phyloP scores from a whole-genome alignment of 2,888 invertebrate species.

The Coecobrya sp. region DNA sequence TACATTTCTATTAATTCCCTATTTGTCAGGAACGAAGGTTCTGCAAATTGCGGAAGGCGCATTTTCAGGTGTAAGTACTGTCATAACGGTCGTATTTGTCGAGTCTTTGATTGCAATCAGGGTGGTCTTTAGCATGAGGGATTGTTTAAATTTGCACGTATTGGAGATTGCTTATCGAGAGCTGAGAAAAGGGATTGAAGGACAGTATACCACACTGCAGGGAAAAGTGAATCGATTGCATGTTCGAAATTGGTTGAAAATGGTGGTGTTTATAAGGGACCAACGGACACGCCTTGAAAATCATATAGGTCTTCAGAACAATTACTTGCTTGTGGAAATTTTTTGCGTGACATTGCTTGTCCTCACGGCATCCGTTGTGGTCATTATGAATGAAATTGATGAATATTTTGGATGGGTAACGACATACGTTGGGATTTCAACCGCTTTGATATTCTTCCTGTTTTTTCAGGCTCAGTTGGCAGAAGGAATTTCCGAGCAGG shows the following conservation, averaged over 20 bases:
- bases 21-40: neutral
- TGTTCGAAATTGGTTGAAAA: slow-evolving; percentile 58
- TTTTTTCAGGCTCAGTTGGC: slow-evolving; percentile 64
- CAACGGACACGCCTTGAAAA: slow-evolving; percentile 29
- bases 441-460: slow-evolving; percentile 2
- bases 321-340: slow-evolving; percentile 54
- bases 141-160: slow-evolving; percentile 26
- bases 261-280: slow-evolving; percentile 48
- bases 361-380: slow-evolving; percentile 52
- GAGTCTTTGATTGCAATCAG: slow-evolving; percentile 23
- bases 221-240: slow-evolving; percentile 12
- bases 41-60: neutral
- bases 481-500: slow-evolving; percentile 54
- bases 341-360: slow-evolving; percentile 57
- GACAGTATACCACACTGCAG: slow-evolving; percentile 39
- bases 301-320: slow-evolving; percentile 29
- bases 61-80: neutral
- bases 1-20: neutral
- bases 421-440: neutral
- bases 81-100: neutral
- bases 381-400: slow-evolving; percentile 20
- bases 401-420: slow-evolving; percentile 26
- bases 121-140: slow-evolving; percentile 19
- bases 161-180: slow-evolving; percentile 48
- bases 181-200: slow-evolving; percentile 46